Percentiles rank a stretch among this genome's conserved stretches.
Conservation (phyloP, 2,888 invertebrate species). For the Crossocerus cetratus region DNA sequence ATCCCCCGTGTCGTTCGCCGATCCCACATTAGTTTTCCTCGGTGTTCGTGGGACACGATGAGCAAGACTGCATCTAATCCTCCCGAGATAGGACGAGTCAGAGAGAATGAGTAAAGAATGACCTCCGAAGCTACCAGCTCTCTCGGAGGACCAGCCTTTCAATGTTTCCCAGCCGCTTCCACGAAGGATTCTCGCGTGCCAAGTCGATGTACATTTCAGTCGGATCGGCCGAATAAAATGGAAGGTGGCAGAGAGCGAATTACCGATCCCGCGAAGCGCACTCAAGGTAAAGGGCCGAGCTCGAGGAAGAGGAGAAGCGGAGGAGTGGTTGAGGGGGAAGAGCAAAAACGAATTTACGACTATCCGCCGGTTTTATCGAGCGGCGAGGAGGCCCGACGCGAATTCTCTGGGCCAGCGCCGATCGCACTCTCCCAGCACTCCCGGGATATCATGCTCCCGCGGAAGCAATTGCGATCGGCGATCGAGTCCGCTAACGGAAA, state of each 20-base stretch:
- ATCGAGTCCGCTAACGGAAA: neutral
- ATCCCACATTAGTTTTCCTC: neutral
- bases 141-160: neutral
- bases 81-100: too few relatives aligned
- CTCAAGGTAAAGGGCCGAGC: neutral
- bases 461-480: neutral
- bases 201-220: constrained; percentile 49
- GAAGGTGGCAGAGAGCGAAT: constrained; percentile 33
- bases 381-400: neutral
- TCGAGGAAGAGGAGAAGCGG: too few relatives aligned
- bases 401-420: neutral
- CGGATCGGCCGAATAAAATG: constrained; percentile 6
- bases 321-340: constrained; percentile 5
- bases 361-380: constrained; percentile 53
- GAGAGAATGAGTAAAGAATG: too few relatives aligned
- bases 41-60: too few relatives aligned
- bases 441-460: too few relatives aligned
- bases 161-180: constrained; percentile 12
- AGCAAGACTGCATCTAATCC: too few relatives aligned
- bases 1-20: neutral
- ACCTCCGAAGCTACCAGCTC: neutral
- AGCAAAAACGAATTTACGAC: constrained; percentile 57
- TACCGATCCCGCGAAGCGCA: constrained; percentile 40
- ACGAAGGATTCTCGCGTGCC: constrained; percentile 47
- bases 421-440: too few relatives aligned